Conservation (phyloP, 2,888 invertebrate genomes). For the Beris morrisii region DNA sequence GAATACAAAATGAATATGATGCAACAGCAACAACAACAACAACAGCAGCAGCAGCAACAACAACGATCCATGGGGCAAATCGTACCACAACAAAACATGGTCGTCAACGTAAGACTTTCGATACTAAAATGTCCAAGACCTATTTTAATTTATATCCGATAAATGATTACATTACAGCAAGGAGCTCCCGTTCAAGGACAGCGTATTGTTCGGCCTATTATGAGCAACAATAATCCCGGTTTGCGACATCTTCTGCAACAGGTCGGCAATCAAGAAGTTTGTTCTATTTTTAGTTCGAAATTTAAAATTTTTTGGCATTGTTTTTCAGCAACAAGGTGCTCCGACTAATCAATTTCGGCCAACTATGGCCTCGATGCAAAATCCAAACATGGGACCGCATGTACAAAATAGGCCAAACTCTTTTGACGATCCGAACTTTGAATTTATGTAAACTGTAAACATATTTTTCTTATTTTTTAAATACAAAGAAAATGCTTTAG, state of each 20-base stretch:
- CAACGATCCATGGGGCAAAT: slow-evolving; percentile 43
- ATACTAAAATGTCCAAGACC: neutral
- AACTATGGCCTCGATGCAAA: slow-evolving; percentile 46
- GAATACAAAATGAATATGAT: slow-evolving; percentile 42
- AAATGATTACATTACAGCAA: slow-evolving; percentile 14
- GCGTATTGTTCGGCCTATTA: slow-evolving; percentile 72
- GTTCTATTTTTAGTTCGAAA: neutral
- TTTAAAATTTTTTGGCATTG: neutral
- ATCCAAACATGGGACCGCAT: slow-evolving; percentile 44
- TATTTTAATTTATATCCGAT: neutral
- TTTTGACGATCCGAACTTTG: slow-evolving; percentile 52
- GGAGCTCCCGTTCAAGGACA: slow-evolving; percentile 56
- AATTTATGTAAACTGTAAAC: slow-evolving; percentile 47
- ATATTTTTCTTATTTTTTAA: neutral
- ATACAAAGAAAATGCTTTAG: neutral
- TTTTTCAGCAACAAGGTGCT: slow-evolving; percentile 48
- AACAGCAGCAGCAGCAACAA: slow-evolving; percentile 40
- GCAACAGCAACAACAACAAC: slow-evolving; percentile 43
- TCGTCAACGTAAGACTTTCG: slow-evolving; percentile 36
- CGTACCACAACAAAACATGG: slow-evolving; percentile 45
- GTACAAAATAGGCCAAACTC: slow-evolving; percentile 40
- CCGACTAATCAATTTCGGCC: slow-evolving; percentile 53
- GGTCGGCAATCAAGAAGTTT: slow-evolving; percentile 5
- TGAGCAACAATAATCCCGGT: slow-evolving; percentile 80
- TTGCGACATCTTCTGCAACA: slow-evolving; percentile 78